Conservation (phyloP, 2,113 vertebrate species). For the Chionomys nivalis region DNA sequence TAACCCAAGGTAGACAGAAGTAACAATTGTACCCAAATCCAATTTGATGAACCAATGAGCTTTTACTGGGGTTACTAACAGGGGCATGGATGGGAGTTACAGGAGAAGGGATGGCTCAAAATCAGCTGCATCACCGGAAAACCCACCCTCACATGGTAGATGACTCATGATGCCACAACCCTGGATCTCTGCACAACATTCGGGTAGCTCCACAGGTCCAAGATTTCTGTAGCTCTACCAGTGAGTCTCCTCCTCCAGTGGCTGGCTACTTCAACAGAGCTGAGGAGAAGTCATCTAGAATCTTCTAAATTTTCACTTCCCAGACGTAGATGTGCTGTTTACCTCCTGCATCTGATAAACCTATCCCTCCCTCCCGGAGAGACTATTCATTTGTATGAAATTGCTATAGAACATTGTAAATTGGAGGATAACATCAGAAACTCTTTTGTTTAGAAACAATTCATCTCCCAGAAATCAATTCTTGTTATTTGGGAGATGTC, state of each 20-base stretch:
- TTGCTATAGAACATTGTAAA: slow-evolving; percentile 94
- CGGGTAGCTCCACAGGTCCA: background rate
- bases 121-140: background rate
- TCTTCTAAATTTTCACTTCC: background rate
- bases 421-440: slow-evolving; percentile 92
- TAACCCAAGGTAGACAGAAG: background rate
- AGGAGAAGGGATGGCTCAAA: too few relatives aligned
- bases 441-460: slow-evolving; percentile 96
- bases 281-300: background rate
- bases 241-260: background rate
- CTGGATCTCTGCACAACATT: background rate
- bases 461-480: slow-evolving; percentile 92
- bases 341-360: background rate
- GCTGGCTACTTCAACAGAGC: background rate
- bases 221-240: background rate
- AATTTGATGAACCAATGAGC: background rate
- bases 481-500: slow-evolving; percentile 94
- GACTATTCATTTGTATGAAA: background rate
- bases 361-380: background rate
- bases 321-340: background rate
- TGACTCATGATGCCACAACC: background rate
- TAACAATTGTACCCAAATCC: background rate
- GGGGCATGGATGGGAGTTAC: background rate
- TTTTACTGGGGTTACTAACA: background rate
- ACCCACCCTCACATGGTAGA: background rate